These are phyloP conservation scores for Bombus vancouverensis DNA, from an alignment of 1,140 invertebrate species.

Conservation along the genomic window DNA sequence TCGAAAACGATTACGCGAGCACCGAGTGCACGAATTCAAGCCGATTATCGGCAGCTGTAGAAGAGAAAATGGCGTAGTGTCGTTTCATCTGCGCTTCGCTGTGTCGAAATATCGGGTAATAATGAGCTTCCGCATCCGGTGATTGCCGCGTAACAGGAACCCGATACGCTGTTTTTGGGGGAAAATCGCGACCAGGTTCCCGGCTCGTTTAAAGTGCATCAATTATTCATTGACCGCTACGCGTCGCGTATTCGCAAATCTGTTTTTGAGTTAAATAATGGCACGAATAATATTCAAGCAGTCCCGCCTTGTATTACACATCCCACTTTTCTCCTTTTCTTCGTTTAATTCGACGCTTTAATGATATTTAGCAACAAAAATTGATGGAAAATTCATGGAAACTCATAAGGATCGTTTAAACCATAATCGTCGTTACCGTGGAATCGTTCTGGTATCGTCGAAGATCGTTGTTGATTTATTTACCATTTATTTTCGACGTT, in stretches of 20 bases:
- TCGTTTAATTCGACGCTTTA: background rate
- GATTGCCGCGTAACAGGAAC: constrained; percentile 47
- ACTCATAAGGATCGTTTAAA: background rate
- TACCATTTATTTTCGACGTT: background rate
- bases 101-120: constrained; percentile 54
- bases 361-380: background rate
- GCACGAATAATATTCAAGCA: constrained; percentile 5
- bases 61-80: constrained; percentile 23
- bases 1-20: constrained; percentile 35
- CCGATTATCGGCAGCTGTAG: constrained; percentile 40
- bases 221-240: constrained; percentile 47
- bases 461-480: background rate
- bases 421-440: too few species aligned
- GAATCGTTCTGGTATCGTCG: background rate
- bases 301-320: background rate
- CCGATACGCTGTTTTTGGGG: constrained; percentile 48
- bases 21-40: constrained; percentile 24
- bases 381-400: background rate
- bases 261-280: constrained; percentile 41
- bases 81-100: constrained; percentile 33
- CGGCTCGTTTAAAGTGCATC: constrained; percentile 53
- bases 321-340: background rate
- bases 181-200: constrained; percentile 28
- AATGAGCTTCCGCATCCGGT: constrained; percentile 50
- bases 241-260: constrained; percentile 36